Evolutionary conservation across 1,140 invertebrate genomes (phyloP).

Genomic region (Batillaria attramentaria): DNA sequence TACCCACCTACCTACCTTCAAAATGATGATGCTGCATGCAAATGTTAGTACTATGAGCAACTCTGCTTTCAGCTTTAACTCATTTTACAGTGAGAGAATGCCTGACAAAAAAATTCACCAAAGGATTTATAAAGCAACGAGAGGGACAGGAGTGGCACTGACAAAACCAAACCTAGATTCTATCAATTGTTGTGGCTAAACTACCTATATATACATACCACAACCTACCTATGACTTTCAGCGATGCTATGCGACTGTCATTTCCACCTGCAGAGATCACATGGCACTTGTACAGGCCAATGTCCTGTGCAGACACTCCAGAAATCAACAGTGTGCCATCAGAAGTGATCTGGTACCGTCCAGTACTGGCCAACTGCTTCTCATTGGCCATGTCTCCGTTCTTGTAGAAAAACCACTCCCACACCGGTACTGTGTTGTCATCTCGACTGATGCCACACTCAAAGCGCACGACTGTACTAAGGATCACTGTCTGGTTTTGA

Average conservation of each 20-base stretch:
- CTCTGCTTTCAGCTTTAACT: no score
- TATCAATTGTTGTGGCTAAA: no score
- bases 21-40: no score
- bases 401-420: slow-evolving; percentile 83
- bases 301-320: slow-evolving; percentile 73
- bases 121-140: no score
- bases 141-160: no score
- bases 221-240: slow-evolving; percentile 66
- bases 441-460: slow-evolving; percentile 96
- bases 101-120: no score
- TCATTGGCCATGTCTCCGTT: slow-evolving; percentile 15
- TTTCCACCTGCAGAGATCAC: slow-evolving; percentile 91
- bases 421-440: slow-evolving; percentile 88
- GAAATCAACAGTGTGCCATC: slow-evolving; percentile 73
- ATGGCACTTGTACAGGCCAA: slow-evolving; percentile 75
- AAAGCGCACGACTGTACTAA: slow-evolving; percentile 90
- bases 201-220: no score
- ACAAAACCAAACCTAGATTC: no score
- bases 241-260: slow-evolving; percentile 84
- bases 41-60: no score
- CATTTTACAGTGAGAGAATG: no score
- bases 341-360: slow-evolving; percentile 50
- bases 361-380: slow-evolving; percentile 32
- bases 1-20: no score
- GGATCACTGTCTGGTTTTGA: slow-evolving; percentile 87